Evolutionary conservation across 2,888 invertebrate genomes (phyloP).

Genomic region (Pardosa pseudoannulata): DNA sequence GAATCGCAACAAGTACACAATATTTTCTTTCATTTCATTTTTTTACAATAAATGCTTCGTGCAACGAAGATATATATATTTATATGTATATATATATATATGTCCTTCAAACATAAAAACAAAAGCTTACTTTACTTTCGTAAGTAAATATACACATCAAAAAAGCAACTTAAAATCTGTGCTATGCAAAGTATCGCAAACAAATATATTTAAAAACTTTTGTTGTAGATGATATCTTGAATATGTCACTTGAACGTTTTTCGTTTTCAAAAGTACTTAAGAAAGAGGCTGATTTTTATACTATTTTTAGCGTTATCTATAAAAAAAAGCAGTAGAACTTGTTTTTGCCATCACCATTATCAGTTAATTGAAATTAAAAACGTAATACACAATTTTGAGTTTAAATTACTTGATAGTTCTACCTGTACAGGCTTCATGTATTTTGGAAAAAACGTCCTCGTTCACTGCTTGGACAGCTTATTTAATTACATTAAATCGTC

Average conservation of each 20-base stretch:
- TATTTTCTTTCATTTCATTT: constrained; percentile 28
- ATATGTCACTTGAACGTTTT: background rate
- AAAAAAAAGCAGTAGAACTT: no score
- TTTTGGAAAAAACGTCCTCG: no score
- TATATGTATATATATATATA: no score
- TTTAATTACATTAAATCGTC: no score
- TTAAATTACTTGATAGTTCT: no score
- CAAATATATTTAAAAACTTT: background rate
- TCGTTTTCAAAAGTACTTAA: background rate
- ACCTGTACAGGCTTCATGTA: no score
- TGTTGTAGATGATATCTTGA: background rate
- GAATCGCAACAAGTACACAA: constrained; percentile 62
- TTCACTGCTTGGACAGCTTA: no score
- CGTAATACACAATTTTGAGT: no score
- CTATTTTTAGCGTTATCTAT: no score
- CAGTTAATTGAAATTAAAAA: no score
- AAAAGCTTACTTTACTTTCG: constrained; percentile 31
- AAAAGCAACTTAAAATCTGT: constrained; percentile 41
- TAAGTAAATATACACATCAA: constrained; percentile 40
- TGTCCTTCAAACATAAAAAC: constrained; percentile 37
- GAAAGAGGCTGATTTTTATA: background rate
- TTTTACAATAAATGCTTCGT: constrained; percentile 60
- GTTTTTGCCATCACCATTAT: no score
- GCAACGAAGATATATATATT: constrained; percentile 42
- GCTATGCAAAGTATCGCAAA: constrained; percentile 36